A percentile compares a stretch with the other conserved stretches of the same genome.
Evolutionary conservation across 1,140 invertebrate genomes (phyloP).

Genomic region (Psix sp.): DNA sequence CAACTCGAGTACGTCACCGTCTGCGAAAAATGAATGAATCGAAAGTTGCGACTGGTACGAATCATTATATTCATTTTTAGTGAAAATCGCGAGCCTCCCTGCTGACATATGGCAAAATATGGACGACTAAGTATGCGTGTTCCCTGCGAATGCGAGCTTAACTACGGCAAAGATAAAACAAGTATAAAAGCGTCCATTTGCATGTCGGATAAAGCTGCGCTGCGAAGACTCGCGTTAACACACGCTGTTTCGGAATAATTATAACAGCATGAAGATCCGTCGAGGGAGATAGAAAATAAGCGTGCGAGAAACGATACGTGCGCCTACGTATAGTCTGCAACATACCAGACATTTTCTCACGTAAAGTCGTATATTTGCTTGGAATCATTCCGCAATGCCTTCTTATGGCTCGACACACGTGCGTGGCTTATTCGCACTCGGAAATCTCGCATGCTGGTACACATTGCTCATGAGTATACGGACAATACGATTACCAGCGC

Average conservation of each 20-base stretch:
- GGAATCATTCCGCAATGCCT: conserved; percentile 50
- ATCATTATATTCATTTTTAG: conserved; percentile 51
- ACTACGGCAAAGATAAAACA: conserved; percentile 43
- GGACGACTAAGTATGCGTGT: conserved; percentile 22
- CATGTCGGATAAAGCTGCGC: conserved; percentile 52
- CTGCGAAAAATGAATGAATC: conserved; percentile 4
- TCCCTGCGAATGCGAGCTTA: conserved; percentile 24
- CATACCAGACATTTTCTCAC: conserved; percentile 57
- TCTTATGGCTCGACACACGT: conserved; percentile 51
- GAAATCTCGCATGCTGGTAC: conserved; percentile 36
- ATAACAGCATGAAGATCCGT: conserved; percentile 52
- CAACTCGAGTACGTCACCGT: no score
- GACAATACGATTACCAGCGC: conserved; percentile 16
- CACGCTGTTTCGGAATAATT: conserved; percentile 56
- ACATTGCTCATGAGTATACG: conserved; percentile 47
- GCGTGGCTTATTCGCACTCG: conserved; percentile 39
- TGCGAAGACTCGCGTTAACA: conserved; percentile 46
- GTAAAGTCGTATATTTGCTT: conserved; percentile 50
- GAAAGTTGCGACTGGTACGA: conserved; percentile 34
- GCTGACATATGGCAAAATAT: conserved; percentile 35
- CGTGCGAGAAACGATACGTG: conserved; percentile 30
- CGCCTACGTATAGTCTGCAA: conserved; percentile 42
- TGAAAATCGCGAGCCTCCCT: conserved; percentile 44
- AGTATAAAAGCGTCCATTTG: conserved; percentile 55
- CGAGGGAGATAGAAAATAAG: conserved; percentile 25